These are phyloP conservation scores for Paramormyrops kingsleyae DNA, from an alignment of 2,113 vertebrate genomes.

Conservation along the genomic window DNA sequence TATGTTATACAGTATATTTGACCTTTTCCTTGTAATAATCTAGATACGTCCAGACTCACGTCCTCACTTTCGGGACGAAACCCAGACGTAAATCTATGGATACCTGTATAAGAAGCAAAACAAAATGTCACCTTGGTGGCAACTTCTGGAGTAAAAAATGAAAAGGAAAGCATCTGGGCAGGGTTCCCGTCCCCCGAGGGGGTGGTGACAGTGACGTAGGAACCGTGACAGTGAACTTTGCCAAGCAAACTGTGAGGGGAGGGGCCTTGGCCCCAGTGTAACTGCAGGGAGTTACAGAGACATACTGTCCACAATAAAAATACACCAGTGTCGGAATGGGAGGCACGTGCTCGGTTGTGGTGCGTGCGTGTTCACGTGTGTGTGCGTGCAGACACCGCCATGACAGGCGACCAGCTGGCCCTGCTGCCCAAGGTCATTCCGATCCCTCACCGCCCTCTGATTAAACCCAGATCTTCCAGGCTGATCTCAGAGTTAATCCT, in stretches of 20 bases:
- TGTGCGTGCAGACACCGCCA: slow-evolving; percentile 20
- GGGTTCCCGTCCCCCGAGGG: not conserved
- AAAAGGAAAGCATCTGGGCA: not conserved
- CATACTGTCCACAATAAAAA: not conserved
- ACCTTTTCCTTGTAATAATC: not conserved
- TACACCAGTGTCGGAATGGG: not conserved
- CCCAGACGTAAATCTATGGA: not conserved
- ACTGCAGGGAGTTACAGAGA: not conserved
- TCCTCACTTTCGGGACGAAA: not conserved
- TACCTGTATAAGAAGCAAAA: not conserved
- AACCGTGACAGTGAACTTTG: not conserved
- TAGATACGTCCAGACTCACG: not conserved
- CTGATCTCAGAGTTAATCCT: not conserved
- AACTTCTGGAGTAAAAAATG: not conserved
- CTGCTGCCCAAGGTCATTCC: slow-evolving; percentile 19
- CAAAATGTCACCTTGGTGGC: not conserved
- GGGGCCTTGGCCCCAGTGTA: not conserved
- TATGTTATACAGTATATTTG: not conserved
- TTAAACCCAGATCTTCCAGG: not conserved
- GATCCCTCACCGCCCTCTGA: slow-evolving; percentile 11
- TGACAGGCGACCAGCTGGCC: slow-evolving; percentile 18
- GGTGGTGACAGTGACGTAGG: not conserved
- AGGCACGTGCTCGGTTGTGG: not conserved
- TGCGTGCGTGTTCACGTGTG: slow-evolving; percentile 7
- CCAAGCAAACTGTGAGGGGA: not conserved